Percentiles rank a stretch among this genome's conserved stretches.
Evolutionary conservation across 2,797 vertebrate species (phyloP).

Genomic region (Periparus ater): DNA sequence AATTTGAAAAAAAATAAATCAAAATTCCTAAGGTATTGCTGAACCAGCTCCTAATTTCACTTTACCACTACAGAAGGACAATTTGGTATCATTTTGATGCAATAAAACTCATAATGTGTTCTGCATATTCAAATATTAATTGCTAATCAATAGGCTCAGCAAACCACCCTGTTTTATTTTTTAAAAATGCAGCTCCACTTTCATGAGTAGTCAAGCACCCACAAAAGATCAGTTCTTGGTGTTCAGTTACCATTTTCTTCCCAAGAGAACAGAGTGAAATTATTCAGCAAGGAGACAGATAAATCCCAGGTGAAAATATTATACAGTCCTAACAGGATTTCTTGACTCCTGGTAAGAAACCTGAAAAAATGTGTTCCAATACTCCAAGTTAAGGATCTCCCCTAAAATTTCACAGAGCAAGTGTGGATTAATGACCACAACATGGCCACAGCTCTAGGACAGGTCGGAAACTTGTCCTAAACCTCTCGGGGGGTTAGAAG

Average conservation of each 20-base stretch:
- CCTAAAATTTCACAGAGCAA: not conserved
- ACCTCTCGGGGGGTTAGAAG: not conserved
- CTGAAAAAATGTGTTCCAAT: not conserved
- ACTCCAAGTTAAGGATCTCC: not conserved
- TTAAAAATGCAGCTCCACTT: not conserved
- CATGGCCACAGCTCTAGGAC: fast-evolving
- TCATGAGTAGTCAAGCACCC: not conserved
- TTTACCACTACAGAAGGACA: not conserved
- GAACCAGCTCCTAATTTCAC: not conserved
- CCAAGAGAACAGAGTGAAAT: not conserved
- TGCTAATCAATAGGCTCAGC: not conserved
- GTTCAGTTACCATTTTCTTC: not conserved
- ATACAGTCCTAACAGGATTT: not conserved
- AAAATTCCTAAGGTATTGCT: fast-evolving
- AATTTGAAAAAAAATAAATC: not conserved
- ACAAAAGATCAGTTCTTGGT: not conserved
- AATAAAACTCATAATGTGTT: not conserved
- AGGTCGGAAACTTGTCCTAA: not conserved
- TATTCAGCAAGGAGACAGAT: not conserved
- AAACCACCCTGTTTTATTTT: not conserved
- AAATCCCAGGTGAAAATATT: not conserved
- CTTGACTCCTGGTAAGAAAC: not conserved
- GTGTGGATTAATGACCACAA: not conserved
- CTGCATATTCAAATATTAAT: not conserved
- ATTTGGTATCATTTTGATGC: not conserved